Conservation (phyloP, 2,797 vertebrate genomes). For the Ambastaia sidthimunki region DNA sequence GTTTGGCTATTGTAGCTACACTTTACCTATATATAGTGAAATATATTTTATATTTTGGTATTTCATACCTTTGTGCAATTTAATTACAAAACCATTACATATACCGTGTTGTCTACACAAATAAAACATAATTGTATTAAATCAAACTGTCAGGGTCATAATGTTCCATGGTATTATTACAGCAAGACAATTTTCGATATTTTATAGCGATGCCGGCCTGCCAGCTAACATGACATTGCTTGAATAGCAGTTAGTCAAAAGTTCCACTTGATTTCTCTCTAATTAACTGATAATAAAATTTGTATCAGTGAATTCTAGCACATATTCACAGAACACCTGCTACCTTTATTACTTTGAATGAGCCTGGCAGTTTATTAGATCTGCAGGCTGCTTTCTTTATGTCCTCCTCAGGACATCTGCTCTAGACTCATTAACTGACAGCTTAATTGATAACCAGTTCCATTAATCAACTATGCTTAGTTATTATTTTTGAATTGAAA, state of each 20-base stretch:
- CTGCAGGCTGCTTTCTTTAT: conserved; percentile 29
- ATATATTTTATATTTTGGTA: background rate
- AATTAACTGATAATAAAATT: conserved; percentile 38
- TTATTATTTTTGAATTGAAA: conserved; percentile 65
- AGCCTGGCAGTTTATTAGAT: conserved; percentile 37
- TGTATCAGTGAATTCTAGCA: conserved; percentile 15
- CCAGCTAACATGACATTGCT: conserved; percentile 29
- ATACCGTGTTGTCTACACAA: background rate
- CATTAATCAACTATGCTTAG: conserved; percentile 69
- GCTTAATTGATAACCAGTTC: conserved; percentile 68
- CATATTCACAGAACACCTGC: conserved; percentile 25
- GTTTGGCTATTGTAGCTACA: too few species aligned
- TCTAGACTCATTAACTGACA: conserved; percentile 63
- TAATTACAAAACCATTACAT: background rate
- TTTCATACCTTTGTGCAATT: background rate
- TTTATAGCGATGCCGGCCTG: background rate
- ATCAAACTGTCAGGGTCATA: background rate
- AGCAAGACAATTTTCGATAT: background rate
- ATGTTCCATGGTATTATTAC: background rate
- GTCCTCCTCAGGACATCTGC: conserved; percentile 43
- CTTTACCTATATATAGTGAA: background rate
- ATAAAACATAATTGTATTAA: conserved; percentile 4
- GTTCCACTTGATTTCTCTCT: conserved; percentile 38
- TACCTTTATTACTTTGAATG: conserved; percentile 32
- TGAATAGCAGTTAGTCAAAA: conserved; percentile 36